Evolutionary conservation across 2,797 vertebrate genomes (phyloP).

Genomic region (Columba guinea): DNA sequence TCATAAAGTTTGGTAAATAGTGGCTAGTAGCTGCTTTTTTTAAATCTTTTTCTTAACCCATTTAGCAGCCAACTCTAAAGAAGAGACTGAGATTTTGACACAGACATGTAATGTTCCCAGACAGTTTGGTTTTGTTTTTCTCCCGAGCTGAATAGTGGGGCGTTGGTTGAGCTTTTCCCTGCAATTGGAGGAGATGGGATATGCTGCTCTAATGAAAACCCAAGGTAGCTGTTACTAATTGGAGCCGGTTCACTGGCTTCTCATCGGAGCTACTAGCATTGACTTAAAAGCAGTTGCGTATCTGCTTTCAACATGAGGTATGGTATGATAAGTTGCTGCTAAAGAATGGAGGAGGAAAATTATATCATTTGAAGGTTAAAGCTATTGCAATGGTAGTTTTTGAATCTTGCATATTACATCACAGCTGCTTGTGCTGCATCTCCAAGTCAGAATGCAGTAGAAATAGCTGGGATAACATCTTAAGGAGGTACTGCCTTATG

Average conservation of each 20-base stretch:
- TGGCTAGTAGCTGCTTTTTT: not conserved
- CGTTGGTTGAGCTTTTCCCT: slow-evolving; percentile 10
- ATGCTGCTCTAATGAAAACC: not conserved
- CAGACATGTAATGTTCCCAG: not conserved
- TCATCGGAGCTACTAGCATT: not conserved
- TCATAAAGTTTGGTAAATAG: not conserved
- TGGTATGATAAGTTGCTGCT: slow-evolving; percentile 50
- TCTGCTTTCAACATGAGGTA: not conserved
- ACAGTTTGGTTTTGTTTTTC: not conserved
- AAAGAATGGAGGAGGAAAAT: slow-evolving; percentile 45
- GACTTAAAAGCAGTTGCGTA: slow-evolving; percentile 32
- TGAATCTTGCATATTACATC: not conserved
- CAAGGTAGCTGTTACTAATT: not conserved
- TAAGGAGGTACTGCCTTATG: not conserved
- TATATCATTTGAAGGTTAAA: slow-evolving; percentile 34
- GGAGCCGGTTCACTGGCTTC: slow-evolving; percentile 20
- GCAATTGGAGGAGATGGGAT: not conserved
- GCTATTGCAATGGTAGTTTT: slow-evolving; percentile 29
- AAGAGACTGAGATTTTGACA: not conserved
- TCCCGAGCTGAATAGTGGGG: not conserved
- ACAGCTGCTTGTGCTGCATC: slow-evolving; percentile 20
- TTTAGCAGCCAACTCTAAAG: slow-evolving; percentile 21
- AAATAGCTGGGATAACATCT: slow-evolving; percentile 21
- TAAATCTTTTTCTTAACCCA: not conserved
- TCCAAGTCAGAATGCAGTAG: not conserved